These are phyloP conservation scores for Tetranychus piercei DNA, from an alignment of 2,888 invertebrate genomes.

Conservation along the genomic window DNA sequence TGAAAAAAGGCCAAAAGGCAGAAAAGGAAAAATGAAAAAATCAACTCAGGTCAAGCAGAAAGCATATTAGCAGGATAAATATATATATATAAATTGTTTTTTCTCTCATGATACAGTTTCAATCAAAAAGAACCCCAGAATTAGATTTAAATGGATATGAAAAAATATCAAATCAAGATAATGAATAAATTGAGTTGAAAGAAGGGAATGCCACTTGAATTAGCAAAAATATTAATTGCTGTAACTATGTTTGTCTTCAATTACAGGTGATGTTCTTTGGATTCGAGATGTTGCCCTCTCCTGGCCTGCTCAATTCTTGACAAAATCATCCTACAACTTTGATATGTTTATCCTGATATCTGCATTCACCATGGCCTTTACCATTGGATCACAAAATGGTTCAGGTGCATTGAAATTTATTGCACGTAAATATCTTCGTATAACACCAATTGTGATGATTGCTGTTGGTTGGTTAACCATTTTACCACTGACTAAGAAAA, in stretches of 20 bases:
- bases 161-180: no score
- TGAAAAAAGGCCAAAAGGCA: not conserved
- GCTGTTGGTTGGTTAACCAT: slow-evolving; percentile 11
- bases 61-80: no score
- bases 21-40: no score
- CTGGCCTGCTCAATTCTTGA: slow-evolving; percentile 19
- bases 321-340: slow-evolving; percentile 20
- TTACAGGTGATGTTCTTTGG: slow-evolving; percentile 19
- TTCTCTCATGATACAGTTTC: no score
- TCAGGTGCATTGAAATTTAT: not conserved
- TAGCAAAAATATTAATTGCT: not conserved
- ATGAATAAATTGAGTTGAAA: no score
- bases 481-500: slow-evolving; percentile 14
- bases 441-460: slow-evolving; percentile 13
- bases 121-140: not conserved
- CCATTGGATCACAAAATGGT: not conserved
- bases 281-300: slow-evolving; percentile 19
- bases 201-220: no score
- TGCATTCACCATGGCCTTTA: slow-evolving; percentile 20
- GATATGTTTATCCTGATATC: slow-evolving; percentile 21
- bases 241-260: not conserved
- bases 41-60: no score
- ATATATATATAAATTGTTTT: no score
- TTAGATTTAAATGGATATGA: no score
- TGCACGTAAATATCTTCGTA: not conserved